Evolutionary conservation across 2,797 vertebrate genomes (phyloP).

Genomic region (Lutjanus argentimaculatus): DNA sequence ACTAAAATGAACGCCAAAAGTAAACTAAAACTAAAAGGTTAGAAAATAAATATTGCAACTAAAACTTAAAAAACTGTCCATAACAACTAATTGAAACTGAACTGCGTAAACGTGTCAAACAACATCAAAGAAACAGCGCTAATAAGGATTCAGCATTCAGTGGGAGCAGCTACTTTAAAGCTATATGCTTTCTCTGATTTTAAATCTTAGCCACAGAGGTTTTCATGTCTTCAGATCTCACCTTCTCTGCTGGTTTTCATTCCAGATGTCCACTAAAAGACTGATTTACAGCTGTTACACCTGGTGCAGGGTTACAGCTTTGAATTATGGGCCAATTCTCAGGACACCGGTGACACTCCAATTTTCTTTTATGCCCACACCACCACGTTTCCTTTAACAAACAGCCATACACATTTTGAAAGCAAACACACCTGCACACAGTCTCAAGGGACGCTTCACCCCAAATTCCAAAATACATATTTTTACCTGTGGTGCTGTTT

Average conservation of each 20-base stretch:
- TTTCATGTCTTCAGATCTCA: not conserved
- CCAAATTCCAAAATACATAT: too few relatives aligned
- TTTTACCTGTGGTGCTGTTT: too few relatives aligned
- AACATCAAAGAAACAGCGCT: not conserved
- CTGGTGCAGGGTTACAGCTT: not conserved
- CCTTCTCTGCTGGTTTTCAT: not conserved
- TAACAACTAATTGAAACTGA: not conserved
- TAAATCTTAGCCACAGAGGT: not conserved
- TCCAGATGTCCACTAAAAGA: not conserved
- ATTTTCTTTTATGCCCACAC: not conserved
- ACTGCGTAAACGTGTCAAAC: not conserved
- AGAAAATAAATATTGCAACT: not conserved
- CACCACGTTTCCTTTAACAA: not conserved
- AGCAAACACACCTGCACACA: not conserved
- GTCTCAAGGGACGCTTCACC: not conserved
- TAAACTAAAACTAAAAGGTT: not conserved
- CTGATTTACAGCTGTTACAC: not conserved
- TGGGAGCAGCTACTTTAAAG: not conserved
- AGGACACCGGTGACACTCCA: not conserved
- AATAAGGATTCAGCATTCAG: too few relatives aligned
- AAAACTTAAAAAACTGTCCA: not conserved
- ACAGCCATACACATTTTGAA: not conserved
- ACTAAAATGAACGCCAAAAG: not conserved
- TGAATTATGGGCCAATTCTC: constrained; percentile 13
- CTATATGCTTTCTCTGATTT: not conserved